phyloP scores from a whole-genome alignment of 30 jellyfish, hydroid and myxozoan genomes.

The Aurelia sp. region DNA sequence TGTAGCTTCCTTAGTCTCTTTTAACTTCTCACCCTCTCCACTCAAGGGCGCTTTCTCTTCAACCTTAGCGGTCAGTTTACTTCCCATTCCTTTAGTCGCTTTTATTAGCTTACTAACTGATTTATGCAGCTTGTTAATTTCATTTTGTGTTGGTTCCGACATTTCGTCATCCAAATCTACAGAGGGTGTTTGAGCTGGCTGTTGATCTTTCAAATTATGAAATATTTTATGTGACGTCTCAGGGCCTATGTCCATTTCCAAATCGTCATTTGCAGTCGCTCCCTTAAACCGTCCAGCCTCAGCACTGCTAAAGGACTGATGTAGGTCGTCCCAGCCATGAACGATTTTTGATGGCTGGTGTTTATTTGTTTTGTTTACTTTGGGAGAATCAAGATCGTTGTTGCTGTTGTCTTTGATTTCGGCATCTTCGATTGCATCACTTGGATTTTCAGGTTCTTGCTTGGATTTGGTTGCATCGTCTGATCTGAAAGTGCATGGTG shows the following conservation, averaged over 20 bases:
- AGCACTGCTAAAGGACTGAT: slow-evolving; percentile 26
- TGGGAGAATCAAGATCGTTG: no score
- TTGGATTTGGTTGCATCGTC: background rate
- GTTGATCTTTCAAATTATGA: slow-evolving; percentile 32
- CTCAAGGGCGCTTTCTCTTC: background rate
- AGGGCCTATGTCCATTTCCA: slow-evolving; percentile 40
- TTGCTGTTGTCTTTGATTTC: background rate
- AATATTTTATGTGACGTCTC: slow-evolving; percentile 40
- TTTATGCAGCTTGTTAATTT: slow-evolving; percentile 34
- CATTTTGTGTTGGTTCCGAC: slow-evolving; percentile 44
- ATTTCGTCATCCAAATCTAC: slow-evolving; percentile 24
- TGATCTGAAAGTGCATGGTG: slow-evolving; percentile 60
- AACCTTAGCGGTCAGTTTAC: background rate
- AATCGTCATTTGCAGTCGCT: slow-evolving; percentile 4
- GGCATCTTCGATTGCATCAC: slow-evolving; percentile 20
- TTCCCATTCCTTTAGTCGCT: slow-evolving; percentile 47
- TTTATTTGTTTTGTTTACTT: background rate
- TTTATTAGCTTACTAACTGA: slow-evolving; percentile 33
- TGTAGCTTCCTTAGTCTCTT: background rate
- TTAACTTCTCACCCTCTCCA: background rate
- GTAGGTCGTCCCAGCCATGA: slow-evolving; percentile 37
- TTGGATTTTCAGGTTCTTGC: background rate
- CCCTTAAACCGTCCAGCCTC: slow-evolving; percentile 46
- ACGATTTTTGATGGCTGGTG: slow-evolving; percentile 13
- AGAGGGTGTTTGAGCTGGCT: slow-evolving; percentile 20